Evolutionary conservation across 1,140 invertebrate species (phyloP).

Genomic region (Whitmania pigra): DNA sequence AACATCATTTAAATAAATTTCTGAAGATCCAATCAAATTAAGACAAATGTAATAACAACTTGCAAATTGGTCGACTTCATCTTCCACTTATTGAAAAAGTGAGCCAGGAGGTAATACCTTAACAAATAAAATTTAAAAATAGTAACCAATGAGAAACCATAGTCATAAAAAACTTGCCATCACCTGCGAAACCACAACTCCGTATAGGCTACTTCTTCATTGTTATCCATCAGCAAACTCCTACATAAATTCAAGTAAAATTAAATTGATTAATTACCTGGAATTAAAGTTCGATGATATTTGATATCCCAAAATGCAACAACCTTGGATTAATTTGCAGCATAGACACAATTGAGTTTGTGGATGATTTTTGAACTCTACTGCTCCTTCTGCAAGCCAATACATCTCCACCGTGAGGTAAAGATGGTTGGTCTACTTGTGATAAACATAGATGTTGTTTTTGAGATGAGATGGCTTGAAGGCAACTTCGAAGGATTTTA

Average conservation of each 20-base stretch:
- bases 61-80: conserved; percentile 1
- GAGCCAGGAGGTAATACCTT: conserved; percentile 28
- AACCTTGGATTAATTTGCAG: conserved; percentile 7
- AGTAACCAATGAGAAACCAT: too few relatives aligned
- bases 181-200: conserved; percentile 22
- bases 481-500: conserved; percentile 30
- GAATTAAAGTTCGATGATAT: background rate
- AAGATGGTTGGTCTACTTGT: background rate
- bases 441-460: background rate
- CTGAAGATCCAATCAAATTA: too few relatives aligned
- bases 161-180: background rate
- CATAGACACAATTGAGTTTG: conserved; percentile 7
- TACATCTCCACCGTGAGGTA: background rate
- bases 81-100: conserved; percentile 28
- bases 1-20: too few relatives aligned
- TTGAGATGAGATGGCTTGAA: conserved; percentile 35
- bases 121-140: conserved; percentile 11
- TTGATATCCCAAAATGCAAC: background rate
- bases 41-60: background rate
- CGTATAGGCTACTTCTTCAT: conserved; percentile 18
- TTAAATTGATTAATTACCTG: background rate
- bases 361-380: conserved; percentile 15
- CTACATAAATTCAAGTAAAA: background rate
- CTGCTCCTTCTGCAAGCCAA: conserved; percentile 6
- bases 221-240: background rate